These are phyloP conservation scores for Cosmia pyralina DNA, from an alignment of 2,888 invertebrate species.

Conservation along the genomic window DNA sequence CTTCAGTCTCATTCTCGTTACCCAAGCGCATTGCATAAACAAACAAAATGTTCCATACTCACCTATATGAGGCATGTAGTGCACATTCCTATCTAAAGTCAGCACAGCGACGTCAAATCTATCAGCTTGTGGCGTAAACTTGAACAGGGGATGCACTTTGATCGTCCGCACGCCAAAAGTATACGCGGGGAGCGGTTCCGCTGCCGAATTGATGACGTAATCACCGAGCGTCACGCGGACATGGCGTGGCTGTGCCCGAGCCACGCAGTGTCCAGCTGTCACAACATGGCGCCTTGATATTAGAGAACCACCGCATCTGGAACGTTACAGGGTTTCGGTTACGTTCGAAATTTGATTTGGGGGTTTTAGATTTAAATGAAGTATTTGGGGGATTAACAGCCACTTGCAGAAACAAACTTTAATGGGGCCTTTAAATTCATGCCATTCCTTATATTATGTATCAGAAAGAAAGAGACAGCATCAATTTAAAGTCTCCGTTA, in stretches of 20 bases:
- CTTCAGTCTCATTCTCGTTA: not conserved
- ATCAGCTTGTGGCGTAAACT: slow-evolving; percentile 97
- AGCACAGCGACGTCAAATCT: slow-evolving; percentile 97
- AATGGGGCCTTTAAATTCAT: no score
- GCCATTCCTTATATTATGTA: no score
- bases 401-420: no score
- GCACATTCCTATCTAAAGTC: slow-evolving; percentile 96
- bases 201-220: slow-evolving; percentile 98
- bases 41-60: slow-evolving; percentile 59
- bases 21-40: slow-evolving; percentile 7
- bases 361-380: not conserved
- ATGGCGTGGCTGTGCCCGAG: slow-evolving; percentile 96
- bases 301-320: slow-evolving; percentile 97
- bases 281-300: slow-evolving; percentile 97
- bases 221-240: slow-evolving; percentile 97
- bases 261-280: slow-evolving; percentile 98
- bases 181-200: slow-evolving; percentile 97
- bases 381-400: slow-evolving; percentile 1
- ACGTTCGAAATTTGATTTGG: slow-evolving; percentile 4
- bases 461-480: no score
- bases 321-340: slow-evolving; percentile 58
- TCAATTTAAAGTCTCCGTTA: no score
- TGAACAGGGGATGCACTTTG: slow-evolving; percentile 95
- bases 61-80: slow-evolving; percentile 96
- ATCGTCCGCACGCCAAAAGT: slow-evolving; percentile 97